Conservation (phyloP, 2,113 vertebrate genomes). For the Speoplatyrhinus poulsoni region DNA sequence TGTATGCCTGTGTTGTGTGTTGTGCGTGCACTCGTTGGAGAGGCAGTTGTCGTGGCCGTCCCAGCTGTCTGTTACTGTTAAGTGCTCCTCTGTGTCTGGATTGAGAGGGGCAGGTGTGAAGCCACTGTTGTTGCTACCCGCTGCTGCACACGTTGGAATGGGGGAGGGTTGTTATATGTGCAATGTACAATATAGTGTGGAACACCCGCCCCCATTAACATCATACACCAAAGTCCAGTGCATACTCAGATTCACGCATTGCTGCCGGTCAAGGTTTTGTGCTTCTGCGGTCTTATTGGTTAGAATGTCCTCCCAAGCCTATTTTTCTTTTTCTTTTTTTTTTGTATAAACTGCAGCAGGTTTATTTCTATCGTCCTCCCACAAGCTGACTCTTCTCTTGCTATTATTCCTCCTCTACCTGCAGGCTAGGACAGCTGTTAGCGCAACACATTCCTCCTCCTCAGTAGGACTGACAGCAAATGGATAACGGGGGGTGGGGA, state of each 20-base stretch:
- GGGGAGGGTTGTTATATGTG: conserved; percentile 1
- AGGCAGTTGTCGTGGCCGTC: conserved; percentile 38
- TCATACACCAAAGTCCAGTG: neutral
- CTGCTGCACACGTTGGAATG: neutral
- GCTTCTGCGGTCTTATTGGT: neutral
- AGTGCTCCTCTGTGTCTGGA: conserved; percentile 50
- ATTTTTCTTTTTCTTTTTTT: neutral
- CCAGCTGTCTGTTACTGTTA: conserved; percentile 62
- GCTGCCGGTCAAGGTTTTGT: neutral
- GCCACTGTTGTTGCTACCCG: conserved; percentile 47
- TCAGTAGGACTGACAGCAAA: conserved; percentile 49
- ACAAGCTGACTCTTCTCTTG: neutral
- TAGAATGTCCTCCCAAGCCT: neutral
- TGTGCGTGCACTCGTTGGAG: neutral
- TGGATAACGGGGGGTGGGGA: conserved; percentile 29
- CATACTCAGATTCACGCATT: neutral
- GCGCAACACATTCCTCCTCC: conserved; percentile 43
- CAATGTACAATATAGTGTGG: neutral
- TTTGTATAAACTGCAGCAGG: conserved; percentile 16
- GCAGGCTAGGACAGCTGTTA: conserved; percentile 36
- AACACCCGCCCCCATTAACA: neutral
- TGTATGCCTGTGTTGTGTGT: neutral
- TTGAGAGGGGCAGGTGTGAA: conserved; percentile 69
- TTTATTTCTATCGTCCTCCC: conserved; percentile 1
- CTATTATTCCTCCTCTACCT: conserved; percentile 8